Evolutionary conservation across 2,797 vertebrate species (phyloP).

Genomic region (Hydrocynus forskahlii): DNA sequence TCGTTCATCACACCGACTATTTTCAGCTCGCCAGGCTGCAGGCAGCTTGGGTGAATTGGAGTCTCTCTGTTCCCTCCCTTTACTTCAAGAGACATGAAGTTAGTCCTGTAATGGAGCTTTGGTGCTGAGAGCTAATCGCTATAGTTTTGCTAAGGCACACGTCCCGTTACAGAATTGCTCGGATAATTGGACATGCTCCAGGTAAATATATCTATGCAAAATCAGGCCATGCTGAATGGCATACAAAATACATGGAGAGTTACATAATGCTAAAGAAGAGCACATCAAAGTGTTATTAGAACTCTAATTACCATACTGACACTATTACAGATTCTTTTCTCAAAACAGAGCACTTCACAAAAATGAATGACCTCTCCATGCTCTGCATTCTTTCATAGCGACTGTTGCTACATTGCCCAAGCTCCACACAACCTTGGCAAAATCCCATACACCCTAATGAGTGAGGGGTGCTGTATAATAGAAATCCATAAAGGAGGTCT

Average conservation of each 20-base stretch:
- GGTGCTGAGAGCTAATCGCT: constrained; percentile 24
- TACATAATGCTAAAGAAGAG: background rate
- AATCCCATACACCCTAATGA: no score
- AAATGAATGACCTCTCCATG: background rate
- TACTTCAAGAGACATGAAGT: constrained; percentile 23
- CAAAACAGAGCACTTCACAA: no score
- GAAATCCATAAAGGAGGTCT: no score
- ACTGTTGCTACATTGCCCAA: background rate
- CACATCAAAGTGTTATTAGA: background rate
- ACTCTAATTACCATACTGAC: background rate
- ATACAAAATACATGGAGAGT: background rate
- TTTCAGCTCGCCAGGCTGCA: constrained; percentile 44
- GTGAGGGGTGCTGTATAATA: no score
- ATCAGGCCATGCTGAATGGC: background rate
- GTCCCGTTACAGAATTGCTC: background rate
- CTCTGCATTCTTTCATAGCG: background rate
- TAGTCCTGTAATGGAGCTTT: constrained; percentile 7
- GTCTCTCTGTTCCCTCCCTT: background rate
- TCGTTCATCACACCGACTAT: constrained; percentile 42
- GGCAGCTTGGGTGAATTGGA: background rate
- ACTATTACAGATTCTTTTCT: no score
- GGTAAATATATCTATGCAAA: constrained; percentile 22
- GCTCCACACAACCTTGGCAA: no score
- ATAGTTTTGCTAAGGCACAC: background rate
- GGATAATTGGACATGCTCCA: constrained; percentile 37